These are phyloP conservation scores for Procapra przewalskii DNA, from an alignment of 2,113 vertebrate genomes.

Conservation along the genomic window DNA sequence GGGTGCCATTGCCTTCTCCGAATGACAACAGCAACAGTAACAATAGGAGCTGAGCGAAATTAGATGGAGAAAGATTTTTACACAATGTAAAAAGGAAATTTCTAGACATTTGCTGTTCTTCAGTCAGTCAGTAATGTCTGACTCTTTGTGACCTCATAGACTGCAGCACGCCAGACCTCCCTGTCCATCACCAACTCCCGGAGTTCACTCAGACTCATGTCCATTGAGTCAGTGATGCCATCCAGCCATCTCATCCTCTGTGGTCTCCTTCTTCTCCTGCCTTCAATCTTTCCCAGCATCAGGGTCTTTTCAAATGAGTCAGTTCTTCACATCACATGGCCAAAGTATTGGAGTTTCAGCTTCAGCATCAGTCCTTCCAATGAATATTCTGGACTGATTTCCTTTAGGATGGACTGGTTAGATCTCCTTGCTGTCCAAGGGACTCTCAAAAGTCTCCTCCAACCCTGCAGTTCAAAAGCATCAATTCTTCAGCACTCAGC, in stretches of 20 bases:
- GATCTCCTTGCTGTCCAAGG: background rate
- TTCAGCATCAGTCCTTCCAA: background rate
- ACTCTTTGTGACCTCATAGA: background rate
- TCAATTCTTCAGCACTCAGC: rapidly evolving
- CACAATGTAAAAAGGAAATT: background rate
- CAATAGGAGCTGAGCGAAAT: background rate
- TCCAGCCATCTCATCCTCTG: background rate
- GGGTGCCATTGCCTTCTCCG: too few species aligned
- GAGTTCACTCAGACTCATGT: background rate
- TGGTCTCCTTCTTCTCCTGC: background rate
- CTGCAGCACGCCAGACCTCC: background rate
- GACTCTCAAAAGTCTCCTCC: background rate
- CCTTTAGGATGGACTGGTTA: background rate
- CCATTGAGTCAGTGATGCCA: background rate
- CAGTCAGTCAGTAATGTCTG: rapidly evolving
- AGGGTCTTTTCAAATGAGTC: background rate
- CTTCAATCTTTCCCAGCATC: background rate
- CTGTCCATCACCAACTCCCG: rapidly evolving
- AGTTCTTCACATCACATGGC: background rate
- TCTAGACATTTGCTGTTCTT: background rate
- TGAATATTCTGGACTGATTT: background rate
- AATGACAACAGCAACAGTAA: background rate
- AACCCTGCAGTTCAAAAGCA: background rate
- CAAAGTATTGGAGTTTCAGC: background rate
- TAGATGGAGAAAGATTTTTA: background rate